Conservation (phyloP, 2,797 vertebrate genomes). For the Pogonophryne albipinna region DNA sequence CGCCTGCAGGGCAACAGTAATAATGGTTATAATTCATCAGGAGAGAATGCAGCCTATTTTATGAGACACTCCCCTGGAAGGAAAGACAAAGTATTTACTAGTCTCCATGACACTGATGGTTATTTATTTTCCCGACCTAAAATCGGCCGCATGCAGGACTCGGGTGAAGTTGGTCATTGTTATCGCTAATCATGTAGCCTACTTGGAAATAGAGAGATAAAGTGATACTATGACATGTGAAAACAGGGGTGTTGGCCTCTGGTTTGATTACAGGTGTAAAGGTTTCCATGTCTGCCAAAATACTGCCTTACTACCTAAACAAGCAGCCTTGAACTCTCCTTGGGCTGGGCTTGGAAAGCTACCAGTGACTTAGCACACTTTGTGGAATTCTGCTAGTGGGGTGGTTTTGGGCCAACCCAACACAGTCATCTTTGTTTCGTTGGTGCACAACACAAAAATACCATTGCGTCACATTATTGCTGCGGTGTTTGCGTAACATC, state of each 20-base stretch:
- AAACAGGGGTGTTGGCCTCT: slow-evolving; percentile 57
- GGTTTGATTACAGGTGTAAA: slow-evolving; percentile 65
- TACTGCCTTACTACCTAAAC: slow-evolving; percentile 58
- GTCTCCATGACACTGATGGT: slow-evolving; percentile 51
- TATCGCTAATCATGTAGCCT: background rate
- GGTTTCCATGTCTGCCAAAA: slow-evolving; percentile 58
- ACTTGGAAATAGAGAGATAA: slow-evolving; percentile 15
- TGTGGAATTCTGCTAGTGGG: slow-evolving; percentile 39
- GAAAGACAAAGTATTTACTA: slow-evolving; percentile 58
- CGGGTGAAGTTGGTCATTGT: slow-evolving; percentile 23
- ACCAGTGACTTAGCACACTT: slow-evolving; percentile 44
- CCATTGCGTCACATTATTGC: slow-evolving; percentile 51
- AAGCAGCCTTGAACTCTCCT: slow-evolving; percentile 37
- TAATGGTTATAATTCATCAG: slow-evolving; percentile 64
- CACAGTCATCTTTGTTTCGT: slow-evolving; percentile 65
- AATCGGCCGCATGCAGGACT: slow-evolving; percentile 12
- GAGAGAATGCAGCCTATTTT: slow-evolving; percentile 52
- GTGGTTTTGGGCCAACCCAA: slow-evolving; percentile 60
- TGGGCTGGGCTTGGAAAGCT: slow-evolving; percentile 47
- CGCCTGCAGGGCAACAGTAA: slow-evolving; percentile 53
- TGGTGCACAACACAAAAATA: slow-evolving; percentile 64
- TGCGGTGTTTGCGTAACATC: slow-evolving; percentile 56
- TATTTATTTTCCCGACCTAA: slow-evolving; percentile 48
- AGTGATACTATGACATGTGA: slow-evolving; percentile 36
- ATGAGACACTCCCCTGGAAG: slow-evolving; percentile 46